Conservation (phyloP, 2,797 vertebrate genomes). For the Typhlichthys eigenmanni region DNA sequence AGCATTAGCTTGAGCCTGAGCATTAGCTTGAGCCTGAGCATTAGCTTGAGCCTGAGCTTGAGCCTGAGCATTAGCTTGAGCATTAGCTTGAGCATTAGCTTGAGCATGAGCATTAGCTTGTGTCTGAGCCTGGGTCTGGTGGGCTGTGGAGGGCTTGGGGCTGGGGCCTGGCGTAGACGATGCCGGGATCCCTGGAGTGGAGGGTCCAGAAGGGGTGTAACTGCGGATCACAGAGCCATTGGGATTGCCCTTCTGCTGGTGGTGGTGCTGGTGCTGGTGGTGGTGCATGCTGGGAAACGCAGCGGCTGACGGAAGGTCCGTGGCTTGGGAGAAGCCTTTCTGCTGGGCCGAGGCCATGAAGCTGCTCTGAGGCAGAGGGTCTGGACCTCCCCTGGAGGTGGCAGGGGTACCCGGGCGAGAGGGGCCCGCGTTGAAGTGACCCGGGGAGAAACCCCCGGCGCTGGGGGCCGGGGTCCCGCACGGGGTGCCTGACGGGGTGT, state of each 20-base stretch:
- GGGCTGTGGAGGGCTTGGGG: constrained; percentile 70
- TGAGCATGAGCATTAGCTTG: constrained; percentile 20
- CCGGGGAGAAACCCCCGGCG: constrained; percentile 75
- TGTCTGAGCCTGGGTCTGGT: constrained; percentile 56
- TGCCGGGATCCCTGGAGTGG: constrained; percentile 75
- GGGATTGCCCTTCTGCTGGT: constrained; percentile 61
- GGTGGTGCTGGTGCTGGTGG: too few relatives aligned
- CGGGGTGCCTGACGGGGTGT: constrained; percentile 78
- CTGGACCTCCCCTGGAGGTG: constrained; percentile 73
- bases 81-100: too few relatives aligned
- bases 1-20: constrained; percentile 48
- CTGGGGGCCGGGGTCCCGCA: constrained; percentile 78
- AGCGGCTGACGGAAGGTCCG: constrained; percentile 79
- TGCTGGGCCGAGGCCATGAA: constrained; percentile 64
- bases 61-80: constrained; percentile 56
- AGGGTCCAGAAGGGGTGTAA: constrained; percentile 83
- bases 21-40: constrained; percentile 52
- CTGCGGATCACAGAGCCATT: constrained; percentile 84
- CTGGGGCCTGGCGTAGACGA: constrained; percentile 64
- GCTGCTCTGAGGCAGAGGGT: constrained; percentile 71
- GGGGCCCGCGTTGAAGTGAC: constrained; percentile 68
- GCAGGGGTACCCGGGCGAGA: constrained; percentile 78
- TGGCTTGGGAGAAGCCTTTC: constrained; percentile 76
- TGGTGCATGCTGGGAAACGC: constrained; percentile 76
- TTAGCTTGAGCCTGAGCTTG: constrained; percentile 9